Base-by-base conservation (phyloP, 2,113 vertebrate genomes). In the Melierax canorus region DNA sequence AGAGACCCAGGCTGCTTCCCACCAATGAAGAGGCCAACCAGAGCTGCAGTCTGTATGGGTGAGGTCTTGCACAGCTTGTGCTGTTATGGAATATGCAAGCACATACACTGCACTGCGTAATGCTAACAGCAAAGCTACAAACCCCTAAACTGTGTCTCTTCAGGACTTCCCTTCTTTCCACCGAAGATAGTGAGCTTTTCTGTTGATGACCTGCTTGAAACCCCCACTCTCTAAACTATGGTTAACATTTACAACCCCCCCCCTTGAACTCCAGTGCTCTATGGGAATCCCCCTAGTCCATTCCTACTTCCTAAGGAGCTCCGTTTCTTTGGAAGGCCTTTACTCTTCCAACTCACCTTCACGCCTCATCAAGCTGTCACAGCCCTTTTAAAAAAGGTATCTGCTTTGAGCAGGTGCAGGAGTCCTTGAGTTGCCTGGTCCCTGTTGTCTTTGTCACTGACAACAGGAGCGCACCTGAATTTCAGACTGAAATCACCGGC, bases 51-150 rank as follows among this genome's bases (percentile, higher is more conserved):
- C 10, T 82, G 2, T 29, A 27, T 30, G 5, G 8, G 9, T n/a
- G 73, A 60, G 27, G 53, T 27, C 27, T 45, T 64, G 68, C 29
- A 11, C 12, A 64, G 39, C 13, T 16, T 55, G 29, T 20, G 36
- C 45, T 67, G 41, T 34, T n/a, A 15, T 6, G 27, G 19, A 16
- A 63, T 1, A 2, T 36, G 27, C 21, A 30, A n/a, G 19, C 21
- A 34, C 27, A n/a, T 5, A 6, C 11, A 21, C 0, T 3, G 17
- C 39, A 11, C 34, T 13, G 26, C 2, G 0, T 46, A 41, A 1
- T 20, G 23, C 50, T 43, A 43, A 22, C 5, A 73, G 38, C 17
- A 59, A 77, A 15, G 16, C 38, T 55, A 3, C 45, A 38, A 32
- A 27, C 55, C 29, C 66, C 41, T 58, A 10, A 75, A 39, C 4